Percentiles rank a stretch among this genome's conserved stretches.
Conservation (phyloP, 2,888 invertebrate genomes). For the Melanotus villosus region DNA sequence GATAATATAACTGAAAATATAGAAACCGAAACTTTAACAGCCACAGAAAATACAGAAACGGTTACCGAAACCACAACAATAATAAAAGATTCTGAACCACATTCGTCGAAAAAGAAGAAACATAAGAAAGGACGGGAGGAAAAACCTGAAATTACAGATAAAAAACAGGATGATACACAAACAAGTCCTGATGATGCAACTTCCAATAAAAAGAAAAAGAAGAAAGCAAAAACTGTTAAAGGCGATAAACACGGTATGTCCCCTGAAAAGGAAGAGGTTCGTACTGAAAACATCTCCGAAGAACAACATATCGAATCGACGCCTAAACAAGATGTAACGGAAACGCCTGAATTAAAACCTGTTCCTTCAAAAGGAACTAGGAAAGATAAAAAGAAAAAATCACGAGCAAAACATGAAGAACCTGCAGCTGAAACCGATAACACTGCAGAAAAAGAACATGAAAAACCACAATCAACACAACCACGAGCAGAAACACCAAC, state of each 20-base stretch:
- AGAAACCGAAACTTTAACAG: no score
- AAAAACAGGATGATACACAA: not conserved
- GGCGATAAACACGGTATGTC: not conserved
- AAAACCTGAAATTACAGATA: not conserved
- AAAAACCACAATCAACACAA: slow-evolving; percentile 23
- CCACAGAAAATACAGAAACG: not conserved
- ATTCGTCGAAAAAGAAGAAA: slow-evolving; percentile 1
- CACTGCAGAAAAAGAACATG: slow-evolving; percentile 16
- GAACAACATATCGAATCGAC: not conserved
- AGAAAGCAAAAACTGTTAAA: slow-evolving; percentile 17
- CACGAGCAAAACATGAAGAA: slow-evolving; percentile 7
- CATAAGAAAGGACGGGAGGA: slow-evolving; percentile 3
- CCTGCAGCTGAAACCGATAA: not conserved
- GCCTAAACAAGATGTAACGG: not conserved
- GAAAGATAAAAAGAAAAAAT: slow-evolving; percentile 27
- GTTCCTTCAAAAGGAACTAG: slow-evolving; percentile 27
- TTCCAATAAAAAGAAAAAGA: slow-evolving; percentile 10
- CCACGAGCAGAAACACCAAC: not conserved
- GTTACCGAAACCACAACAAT: not conserved
- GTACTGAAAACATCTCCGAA: not conserved
- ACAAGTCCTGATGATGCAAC: not conserved
- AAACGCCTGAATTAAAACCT: slow-evolving; percentile 3
- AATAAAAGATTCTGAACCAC: slow-evolving; percentile 1
- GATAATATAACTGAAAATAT: not conserved
- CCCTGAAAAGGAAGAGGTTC: not conserved